Conservation (phyloP, 2,888 invertebrate species). For the Belgica antarctica region DNA sequence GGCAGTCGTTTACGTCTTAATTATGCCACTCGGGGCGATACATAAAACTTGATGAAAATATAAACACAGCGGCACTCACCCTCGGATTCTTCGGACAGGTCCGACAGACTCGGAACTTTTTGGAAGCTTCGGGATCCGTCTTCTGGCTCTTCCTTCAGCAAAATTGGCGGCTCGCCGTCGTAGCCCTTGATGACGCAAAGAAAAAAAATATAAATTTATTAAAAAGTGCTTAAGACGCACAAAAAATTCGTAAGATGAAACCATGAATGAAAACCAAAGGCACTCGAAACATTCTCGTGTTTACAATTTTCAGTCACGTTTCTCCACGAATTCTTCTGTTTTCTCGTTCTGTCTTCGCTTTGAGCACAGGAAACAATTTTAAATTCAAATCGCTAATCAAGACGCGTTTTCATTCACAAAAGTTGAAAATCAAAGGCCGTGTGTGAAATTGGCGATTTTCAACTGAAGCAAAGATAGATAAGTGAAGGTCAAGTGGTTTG, state of each 20-base stretch:
- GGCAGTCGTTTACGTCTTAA: constrained; percentile 35
- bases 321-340: background rate
- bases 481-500: too few relatives aligned
- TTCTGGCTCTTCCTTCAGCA: constrained; percentile 57
- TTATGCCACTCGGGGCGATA: background rate
- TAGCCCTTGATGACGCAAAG: constrained; percentile 36
- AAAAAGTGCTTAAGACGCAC: background rate
- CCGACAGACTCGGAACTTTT: constrained; percentile 87
- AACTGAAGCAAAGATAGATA: too few relatives aligned
- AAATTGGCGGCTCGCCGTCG: constrained; percentile 45
- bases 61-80: constrained; percentile 64
- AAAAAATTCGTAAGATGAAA: background rate
- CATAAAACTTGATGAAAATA: background rate
- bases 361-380: constrained; percentile 14
- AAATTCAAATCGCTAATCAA: background rate
- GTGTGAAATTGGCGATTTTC: background rate
- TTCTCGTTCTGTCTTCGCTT: background rate
- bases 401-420: background rate
- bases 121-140: constrained; percentile 73
- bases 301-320: constrained; percentile 24
- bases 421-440: background rate
- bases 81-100: constrained; percentile 84
- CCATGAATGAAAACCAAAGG: constrained; percentile 10
- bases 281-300: background rate
- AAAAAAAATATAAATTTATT: background rate